Conservation (phyloP, 2,888 invertebrate genomes). For the Oithona nana region DNA sequence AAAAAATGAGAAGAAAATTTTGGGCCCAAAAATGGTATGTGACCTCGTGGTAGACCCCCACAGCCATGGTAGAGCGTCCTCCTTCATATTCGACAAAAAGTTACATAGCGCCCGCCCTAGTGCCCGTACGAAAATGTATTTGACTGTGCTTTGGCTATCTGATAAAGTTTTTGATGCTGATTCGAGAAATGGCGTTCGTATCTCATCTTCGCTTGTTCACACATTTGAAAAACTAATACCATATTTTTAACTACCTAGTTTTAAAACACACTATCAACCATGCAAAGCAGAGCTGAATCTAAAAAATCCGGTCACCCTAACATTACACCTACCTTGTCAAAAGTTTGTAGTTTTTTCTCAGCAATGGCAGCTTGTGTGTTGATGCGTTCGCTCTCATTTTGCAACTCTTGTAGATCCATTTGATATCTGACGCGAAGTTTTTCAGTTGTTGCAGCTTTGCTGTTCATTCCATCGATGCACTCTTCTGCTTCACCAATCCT, state of each 20-base stretch:
- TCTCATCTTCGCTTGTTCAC: background rate
- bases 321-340: conserved; percentile 42
- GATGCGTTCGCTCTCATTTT: conserved; percentile 92
- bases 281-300: too few species aligned
- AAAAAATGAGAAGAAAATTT: too few species aligned
- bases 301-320: too few species aligned
- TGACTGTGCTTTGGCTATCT: too few species aligned
- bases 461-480: conserved; percentile 90
- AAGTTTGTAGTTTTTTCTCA: conserved; percentile 99
- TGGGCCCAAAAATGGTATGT: background rate
- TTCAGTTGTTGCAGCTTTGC: conserved; percentile 88
- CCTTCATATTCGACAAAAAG: too few species aligned
- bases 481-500: conserved; percentile 94
- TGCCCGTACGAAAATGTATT: too few species aligned
- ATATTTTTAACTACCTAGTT: background rate
- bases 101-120: too few species aligned
- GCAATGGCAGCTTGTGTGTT: conserved; percentile 85
- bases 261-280: too few species aligned
- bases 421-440: conserved; percentile 93
- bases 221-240: background rate
- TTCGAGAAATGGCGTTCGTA: too few species aligned
- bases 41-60: background rate
- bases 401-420: conserved; percentile 92
- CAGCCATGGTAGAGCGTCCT: background rate
- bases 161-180: too few species aligned